Percentiles rank a stretch among this genome's conserved stretches.
Evolutionary conservation across 1,140 invertebrate species (phyloP).

Genomic region (Cherax destructor): DNA sequence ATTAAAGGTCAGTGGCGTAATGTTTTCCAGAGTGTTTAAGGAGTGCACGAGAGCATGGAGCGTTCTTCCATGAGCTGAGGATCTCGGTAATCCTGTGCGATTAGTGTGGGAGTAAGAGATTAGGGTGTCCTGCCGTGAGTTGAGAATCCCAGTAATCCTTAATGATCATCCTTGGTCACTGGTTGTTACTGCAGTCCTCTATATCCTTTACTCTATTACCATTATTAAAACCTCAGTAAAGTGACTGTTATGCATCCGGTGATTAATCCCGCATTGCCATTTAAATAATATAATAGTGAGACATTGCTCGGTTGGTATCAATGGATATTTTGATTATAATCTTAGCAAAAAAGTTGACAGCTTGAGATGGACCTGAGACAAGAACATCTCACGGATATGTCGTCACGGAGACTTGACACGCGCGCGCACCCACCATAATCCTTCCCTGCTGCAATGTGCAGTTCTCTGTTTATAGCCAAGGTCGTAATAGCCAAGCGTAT

Average conservation of each 20-base stretch:
- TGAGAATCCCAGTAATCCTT: background rate
- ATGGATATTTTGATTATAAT: background rate
- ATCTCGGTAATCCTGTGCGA: no score
- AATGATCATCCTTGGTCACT: background rate
- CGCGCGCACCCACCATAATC: background rate
- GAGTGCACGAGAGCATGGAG: no score
- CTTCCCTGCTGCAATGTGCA: background rate
- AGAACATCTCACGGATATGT: constrained; percentile 43
- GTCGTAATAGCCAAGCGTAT: background rate
- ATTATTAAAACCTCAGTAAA: background rate
- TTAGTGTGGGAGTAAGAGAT: background rate
- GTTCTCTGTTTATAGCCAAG: background rate
- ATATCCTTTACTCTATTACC: background rate
- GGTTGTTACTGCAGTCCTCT: background rate
- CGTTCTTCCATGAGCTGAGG: no score
- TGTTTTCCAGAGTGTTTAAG: no score
- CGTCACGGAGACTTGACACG: constrained; percentile 42
- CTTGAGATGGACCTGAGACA: background rate
- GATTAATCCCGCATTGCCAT: background rate
- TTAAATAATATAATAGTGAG: background rate
- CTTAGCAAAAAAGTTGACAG: constrained; percentile 22
- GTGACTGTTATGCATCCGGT: background rate
- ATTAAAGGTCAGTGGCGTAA: no score
- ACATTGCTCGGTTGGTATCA: no score
- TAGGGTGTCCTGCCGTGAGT: background rate